Conservation (phyloP, 2,888 invertebrate genomes). For the Chrysopilus asiliformis region DNA sequence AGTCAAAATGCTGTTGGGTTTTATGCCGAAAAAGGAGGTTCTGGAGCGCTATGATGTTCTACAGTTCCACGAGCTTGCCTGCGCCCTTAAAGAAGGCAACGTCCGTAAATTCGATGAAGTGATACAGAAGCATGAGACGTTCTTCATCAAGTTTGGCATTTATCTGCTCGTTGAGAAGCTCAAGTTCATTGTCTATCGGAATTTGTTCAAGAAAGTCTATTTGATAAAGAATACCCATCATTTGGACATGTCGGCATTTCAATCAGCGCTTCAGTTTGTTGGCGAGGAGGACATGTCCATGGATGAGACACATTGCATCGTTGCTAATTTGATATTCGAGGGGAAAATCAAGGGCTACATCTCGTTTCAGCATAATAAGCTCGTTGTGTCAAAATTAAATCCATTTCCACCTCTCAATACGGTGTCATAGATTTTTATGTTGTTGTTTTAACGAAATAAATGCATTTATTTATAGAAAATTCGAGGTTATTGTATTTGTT, state of each 20-base stretch:
- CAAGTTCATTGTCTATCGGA: slow-evolving; percentile 87
- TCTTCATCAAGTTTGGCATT: slow-evolving; percentile 94
- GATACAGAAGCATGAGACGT: slow-evolving; percentile 74
- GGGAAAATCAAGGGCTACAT: slow-evolving; percentile 98
- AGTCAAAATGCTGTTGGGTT: slow-evolving; percentile 93
- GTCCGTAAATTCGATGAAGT: slow-evolving; percentile 68
- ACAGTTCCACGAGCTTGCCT: slow-evolving; percentile 80
- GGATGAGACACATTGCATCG: slow-evolving; percentile 92
- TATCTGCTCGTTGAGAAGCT: slow-evolving; percentile 94
- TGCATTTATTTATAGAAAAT: background rate
- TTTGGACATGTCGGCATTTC: slow-evolving; percentile 72
- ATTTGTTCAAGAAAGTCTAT: slow-evolving; percentile 85
- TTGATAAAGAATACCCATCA: slow-evolving; percentile 67
- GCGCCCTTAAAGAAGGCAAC: slow-evolving; percentile 83
- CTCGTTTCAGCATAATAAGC: slow-evolving; percentile 90
- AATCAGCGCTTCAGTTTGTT: slow-evolving; percentile 67
- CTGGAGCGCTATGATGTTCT: slow-evolving; percentile 80
- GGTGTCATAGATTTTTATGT: slow-evolving; percentile 33
- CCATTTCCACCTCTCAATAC: slow-evolving; percentile 76
- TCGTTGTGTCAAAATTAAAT: slow-evolving; percentile 94
- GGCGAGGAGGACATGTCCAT: slow-evolving; percentile 76
- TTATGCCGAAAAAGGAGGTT: slow-evolving; percentile 72
- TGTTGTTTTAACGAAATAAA: background rate
- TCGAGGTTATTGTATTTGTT: background rate
- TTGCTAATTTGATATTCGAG: slow-evolving; percentile 92